Evolutionary conservation across 2,113 vertebrate species (phyloP).

Genomic region (Salvelinus namaycush): DNA sequence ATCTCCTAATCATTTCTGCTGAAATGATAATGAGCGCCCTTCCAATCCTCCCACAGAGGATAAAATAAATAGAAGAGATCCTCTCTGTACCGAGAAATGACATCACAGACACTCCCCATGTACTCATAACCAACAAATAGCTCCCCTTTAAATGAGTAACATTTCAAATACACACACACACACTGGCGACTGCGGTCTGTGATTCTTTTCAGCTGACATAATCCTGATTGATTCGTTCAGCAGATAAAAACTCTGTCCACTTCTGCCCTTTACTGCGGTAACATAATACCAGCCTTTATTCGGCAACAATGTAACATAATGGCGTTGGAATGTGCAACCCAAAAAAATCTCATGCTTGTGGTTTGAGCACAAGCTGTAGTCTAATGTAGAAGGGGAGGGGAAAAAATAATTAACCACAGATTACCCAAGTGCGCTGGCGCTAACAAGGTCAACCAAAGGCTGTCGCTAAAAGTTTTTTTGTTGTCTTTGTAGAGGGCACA

Average conservation of each 20-base stretch:
- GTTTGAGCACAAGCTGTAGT: constrained; percentile 83
- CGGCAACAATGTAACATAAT: constrained; percentile 99
- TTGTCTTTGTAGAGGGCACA: constrained; percentile 28
- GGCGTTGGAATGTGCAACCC: constrained; percentile 90
- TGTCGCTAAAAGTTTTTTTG: constrained; percentile 62
- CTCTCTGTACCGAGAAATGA: constrained; percentile 68
- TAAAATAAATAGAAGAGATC: constrained; percentile 52
- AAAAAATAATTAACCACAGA: constrained; percentile 86
- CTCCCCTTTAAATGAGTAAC: neutral
- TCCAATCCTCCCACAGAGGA: constrained; percentile 66
- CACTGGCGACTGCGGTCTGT: constrained; percentile 87
- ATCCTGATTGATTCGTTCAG: constrained; percentile 99
- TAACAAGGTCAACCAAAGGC: constrained; percentile 82
- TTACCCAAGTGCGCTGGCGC: constrained; percentile 80
- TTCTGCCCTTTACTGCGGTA: constrained; percentile 98
- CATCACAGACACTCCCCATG: constrained; percentile 83
- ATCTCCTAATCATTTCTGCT: constrained; percentile 97
- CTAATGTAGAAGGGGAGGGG: constrained; percentile 77
- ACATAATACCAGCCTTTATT: constrained; percentile 99
- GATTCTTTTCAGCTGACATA: constrained; percentile 99
- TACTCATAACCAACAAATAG: constrained; percentile 86
- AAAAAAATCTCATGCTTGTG: constrained; percentile 87
- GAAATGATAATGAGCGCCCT: constrained; percentile 97
- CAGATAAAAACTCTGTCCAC: constrained; percentile 99
- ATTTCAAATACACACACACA: constrained; percentile 68